phyloP scores from a whole-genome alignment of 2,113 vertebrate species.

The Pteruthius melanotis region DNA sequence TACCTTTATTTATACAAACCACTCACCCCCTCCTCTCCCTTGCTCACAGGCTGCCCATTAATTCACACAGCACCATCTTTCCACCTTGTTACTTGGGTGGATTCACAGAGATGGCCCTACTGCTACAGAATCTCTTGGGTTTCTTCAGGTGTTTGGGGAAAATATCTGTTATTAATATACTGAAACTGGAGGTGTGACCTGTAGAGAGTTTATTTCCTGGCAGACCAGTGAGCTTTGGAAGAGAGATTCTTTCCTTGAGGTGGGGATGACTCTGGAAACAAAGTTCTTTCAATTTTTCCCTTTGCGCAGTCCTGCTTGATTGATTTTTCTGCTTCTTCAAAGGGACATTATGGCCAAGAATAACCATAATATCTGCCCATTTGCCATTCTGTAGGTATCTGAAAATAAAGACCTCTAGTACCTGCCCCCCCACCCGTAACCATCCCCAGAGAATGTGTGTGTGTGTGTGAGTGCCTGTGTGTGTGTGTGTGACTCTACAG shows the following conservation, averaged over 20 bases:
- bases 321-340: neutral
- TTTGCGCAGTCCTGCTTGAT: neutral
- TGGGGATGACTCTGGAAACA: neutral
- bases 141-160: neutral
- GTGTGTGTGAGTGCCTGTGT: no score
- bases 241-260: neutral
- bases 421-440: neutral
- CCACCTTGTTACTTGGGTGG: neutral
- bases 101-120: neutral
- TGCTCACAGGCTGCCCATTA: neutral
- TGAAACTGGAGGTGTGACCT: neutral
- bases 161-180: neutral
- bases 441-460: neutral
- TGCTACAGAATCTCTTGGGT: neutral
- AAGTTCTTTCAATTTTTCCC: neutral
- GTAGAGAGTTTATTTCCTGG: neutral
- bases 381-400: neutral
- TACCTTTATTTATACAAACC: conserved; percentile 52
- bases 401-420: neutral
- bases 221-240: neutral
- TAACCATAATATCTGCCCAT: neutral
- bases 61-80: neutral
- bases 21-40: neutral
- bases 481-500: neutral
- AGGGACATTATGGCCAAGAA: neutral